A percentile compares a stretch with the other conserved stretches of the same genome.
Conservation (phyloP, 1,140 invertebrate species). For the Pararge aegeria region DNA sequence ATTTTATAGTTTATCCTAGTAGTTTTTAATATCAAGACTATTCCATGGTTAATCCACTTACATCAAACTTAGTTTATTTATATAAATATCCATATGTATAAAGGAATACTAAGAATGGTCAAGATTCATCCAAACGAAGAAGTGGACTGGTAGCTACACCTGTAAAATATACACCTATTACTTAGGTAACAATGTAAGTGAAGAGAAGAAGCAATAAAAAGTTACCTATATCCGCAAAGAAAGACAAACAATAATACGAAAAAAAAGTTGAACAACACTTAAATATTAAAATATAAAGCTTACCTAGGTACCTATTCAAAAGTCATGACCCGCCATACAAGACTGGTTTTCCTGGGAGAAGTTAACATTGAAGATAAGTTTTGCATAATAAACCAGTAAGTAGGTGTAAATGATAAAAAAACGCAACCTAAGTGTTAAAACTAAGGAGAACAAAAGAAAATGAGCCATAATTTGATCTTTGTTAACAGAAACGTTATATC, state of each 20-base stretch:
- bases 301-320: not conserved
- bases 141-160: too few relatives aligned
- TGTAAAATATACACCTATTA: too few relatives aligned
- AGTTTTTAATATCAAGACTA: not conserved
- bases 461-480: too few relatives aligned
- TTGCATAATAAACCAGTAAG: constrained; percentile 32
- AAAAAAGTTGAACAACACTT: not conserved
- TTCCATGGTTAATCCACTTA: not conserved
- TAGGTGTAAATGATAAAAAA: not conserved
- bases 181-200: too few relatives aligned
- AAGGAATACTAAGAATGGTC: not conserved
- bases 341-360: constrained; percentile 39
- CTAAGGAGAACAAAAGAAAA: too few relatives aligned
- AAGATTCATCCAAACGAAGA: too few relatives aligned
- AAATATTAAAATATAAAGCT: not conserved
- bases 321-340: constrained; percentile 33
- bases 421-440: too few relatives aligned
- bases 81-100: not conserved
- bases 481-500: too few relatives aligned
- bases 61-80: not conserved
- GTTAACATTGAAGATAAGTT: constrained; percentile 39
- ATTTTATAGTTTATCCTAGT: not conserved
- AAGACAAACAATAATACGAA: too few relatives aligned
- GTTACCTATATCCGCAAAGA: too few relatives aligned
- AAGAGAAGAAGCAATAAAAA: too few relatives aligned